Conservation (phyloP, 2,113 vertebrate species). For the Passerina amoena region DNA sequence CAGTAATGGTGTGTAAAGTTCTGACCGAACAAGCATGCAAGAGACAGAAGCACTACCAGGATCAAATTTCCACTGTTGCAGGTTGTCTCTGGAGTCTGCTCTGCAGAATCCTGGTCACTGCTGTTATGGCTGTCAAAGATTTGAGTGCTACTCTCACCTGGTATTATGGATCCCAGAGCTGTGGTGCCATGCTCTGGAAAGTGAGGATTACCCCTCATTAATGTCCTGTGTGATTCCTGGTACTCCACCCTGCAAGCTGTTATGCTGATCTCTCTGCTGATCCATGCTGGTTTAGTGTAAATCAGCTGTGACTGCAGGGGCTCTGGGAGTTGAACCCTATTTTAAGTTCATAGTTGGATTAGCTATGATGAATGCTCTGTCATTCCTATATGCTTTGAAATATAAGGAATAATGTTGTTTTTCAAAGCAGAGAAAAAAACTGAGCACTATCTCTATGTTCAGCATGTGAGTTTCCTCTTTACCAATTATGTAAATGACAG, state of each 20-base stretch:
- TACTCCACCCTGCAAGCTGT: neutral
- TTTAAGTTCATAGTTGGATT: neutral
- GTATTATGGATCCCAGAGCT: neutral
- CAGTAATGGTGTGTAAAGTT: neutral
- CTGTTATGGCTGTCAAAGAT: neutral
- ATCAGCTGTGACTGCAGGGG: neutral
- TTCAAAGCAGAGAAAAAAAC: neutral
- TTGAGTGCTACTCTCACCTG: neutral
- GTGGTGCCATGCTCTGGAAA: neutral
- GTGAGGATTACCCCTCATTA: no score
- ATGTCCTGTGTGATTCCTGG: neutral
- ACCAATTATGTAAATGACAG: neutral
- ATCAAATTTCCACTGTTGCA: neutral
- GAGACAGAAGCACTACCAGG: neutral
- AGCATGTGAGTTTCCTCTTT: neutral
- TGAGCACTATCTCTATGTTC: neutral
- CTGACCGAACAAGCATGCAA: rapidly evolving
- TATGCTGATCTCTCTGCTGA: neutral
- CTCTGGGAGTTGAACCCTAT: neutral
- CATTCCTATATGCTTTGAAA: neutral
- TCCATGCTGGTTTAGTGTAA: neutral
- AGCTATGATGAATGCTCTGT: neutral
- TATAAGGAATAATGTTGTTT: neutral
- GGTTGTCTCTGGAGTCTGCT: neutral
- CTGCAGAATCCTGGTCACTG: neutral